Evolutionary conservation across 2,888 invertebrate genomes (phyloP).

Genomic region (Cataglyphis cursor): DNA sequence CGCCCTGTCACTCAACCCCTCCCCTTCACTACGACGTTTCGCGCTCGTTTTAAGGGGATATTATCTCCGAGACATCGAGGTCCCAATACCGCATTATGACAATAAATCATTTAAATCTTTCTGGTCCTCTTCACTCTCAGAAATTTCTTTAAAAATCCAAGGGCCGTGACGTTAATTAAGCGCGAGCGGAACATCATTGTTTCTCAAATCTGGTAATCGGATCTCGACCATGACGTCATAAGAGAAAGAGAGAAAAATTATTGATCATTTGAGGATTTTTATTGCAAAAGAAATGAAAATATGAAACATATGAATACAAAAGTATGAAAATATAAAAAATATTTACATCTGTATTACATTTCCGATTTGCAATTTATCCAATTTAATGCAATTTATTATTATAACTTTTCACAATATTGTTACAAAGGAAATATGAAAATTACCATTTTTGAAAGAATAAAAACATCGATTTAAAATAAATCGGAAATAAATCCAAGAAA

Average conservation of each 20-base stretch:
- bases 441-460: background rate
- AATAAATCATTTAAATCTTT: constrained; percentile 77
- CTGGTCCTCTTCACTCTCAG: constrained; percentile 34
- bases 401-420: constrained; percentile 5
- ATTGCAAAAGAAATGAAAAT: too few relatives aligned
- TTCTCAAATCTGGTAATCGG: constrained; percentile 57
- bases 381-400: constrained; percentile 1
- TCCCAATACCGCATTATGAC: constrained; percentile 70
- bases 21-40: constrained; percentile 25
- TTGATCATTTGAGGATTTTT: too few relatives aligned
- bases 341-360: background rate
- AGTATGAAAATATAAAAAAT: background rate
- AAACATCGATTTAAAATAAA: constrained; percentile 37
- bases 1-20: constrained; percentile 68
- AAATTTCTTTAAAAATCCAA: constrained; percentile 64
- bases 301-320: too few relatives aligned
- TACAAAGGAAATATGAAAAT: background rate
- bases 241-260: too few relatives aligned
- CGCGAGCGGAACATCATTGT: constrained; percentile 39
- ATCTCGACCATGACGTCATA: constrained; percentile 3
- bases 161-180: constrained; percentile 72
- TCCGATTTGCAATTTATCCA: background rate
- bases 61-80: constrained; percentile 70
- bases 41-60: constrained; percentile 70
- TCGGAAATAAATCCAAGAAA: background rate